These are phyloP conservation scores for Papilio protenor DNA, from an alignment of 2,888 invertebrate genomes.

Conservation along the genomic window DNA sequence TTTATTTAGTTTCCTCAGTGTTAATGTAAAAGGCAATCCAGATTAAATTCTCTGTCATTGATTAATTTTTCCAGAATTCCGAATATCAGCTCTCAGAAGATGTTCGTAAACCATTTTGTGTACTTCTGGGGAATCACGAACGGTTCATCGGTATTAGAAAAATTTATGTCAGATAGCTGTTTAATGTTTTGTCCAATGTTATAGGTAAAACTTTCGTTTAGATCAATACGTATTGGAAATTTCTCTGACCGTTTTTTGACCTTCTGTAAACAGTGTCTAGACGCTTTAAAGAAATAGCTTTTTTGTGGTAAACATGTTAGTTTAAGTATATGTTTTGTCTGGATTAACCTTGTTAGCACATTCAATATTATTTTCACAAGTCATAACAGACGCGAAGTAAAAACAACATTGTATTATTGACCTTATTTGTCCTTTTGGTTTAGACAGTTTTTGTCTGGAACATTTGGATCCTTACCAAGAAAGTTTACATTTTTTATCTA, in stretches of 20 bases:
- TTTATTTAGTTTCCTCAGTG: no score
- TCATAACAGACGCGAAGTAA: background rate
- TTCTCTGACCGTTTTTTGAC: background rate
- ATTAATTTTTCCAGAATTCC: no score
- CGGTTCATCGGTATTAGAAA: no score
- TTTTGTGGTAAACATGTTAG: slow-evolving; percentile 9
- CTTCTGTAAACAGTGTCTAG: background rate
- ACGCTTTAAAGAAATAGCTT: background rate
- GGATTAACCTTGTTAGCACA: background rate
- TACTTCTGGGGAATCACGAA: no score
- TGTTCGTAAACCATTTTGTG: no score
- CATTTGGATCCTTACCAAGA: slow-evolving; percentile 15
- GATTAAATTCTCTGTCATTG: no score
- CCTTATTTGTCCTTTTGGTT: background rate
- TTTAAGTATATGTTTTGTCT: background rate
- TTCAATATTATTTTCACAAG: background rate
- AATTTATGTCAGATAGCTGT: no score
- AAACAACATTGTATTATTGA: slow-evolving; percentile 17
- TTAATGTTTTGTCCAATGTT: background rate
- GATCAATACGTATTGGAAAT: background rate
- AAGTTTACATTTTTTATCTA: background rate
- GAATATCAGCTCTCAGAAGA: no score
- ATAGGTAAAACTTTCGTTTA: background rate
- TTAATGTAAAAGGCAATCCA: no score
- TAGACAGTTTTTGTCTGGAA: background rate